A percentile compares a stretch with the other conserved stretches of the same genome.
phyloP scores from a whole-genome alignment of 2,113 vertebrate genomes.

The Xerus inauris region DNA sequence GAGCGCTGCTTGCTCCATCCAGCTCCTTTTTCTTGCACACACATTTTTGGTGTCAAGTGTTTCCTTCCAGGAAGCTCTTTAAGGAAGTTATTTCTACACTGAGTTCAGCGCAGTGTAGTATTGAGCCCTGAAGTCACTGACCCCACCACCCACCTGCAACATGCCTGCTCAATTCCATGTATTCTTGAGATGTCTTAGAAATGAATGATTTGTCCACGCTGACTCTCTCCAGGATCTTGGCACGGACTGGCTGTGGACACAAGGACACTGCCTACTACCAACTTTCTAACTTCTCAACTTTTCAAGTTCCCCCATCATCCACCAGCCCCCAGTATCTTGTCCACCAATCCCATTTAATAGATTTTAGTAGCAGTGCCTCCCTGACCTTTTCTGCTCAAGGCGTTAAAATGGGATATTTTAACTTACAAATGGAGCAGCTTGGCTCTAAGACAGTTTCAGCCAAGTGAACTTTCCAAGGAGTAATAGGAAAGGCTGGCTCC shows the following conservation, averaged over 20 bases:
- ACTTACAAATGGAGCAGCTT: conserved; percentile 14
- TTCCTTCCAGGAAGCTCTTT: neutral
- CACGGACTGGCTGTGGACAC: neutral
- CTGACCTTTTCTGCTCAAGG: conserved; percentile 77
- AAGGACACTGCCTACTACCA: conserved; percentile 51
- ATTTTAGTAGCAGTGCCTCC: conserved; percentile 74
- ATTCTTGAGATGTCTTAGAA: neutral
- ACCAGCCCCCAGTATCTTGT: conserved; percentile 68
- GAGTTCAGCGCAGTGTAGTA: rapidly evolving
- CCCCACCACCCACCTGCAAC: neutral
- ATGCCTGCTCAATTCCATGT: neutral
- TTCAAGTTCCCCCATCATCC: neutral
- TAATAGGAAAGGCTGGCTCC: conserved; percentile 58
- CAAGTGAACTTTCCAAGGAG: conserved; percentile 53
- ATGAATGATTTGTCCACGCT: neutral
- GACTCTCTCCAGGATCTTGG: neutral
- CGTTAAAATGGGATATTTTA: conserved; percentile 66
- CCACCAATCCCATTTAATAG: conserved; percentile 72
- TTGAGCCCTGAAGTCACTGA: neutral
- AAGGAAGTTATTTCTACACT: neutral
- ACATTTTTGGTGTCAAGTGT: neutral
- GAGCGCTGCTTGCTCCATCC: neutral
- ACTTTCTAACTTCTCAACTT: conserved; percentile 57
- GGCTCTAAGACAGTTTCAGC: conserved; percentile 51
- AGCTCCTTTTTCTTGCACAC: neutral